Conservation (phyloP, 2,797 vertebrate genomes). For the Hylomyscus alleni region DNA sequence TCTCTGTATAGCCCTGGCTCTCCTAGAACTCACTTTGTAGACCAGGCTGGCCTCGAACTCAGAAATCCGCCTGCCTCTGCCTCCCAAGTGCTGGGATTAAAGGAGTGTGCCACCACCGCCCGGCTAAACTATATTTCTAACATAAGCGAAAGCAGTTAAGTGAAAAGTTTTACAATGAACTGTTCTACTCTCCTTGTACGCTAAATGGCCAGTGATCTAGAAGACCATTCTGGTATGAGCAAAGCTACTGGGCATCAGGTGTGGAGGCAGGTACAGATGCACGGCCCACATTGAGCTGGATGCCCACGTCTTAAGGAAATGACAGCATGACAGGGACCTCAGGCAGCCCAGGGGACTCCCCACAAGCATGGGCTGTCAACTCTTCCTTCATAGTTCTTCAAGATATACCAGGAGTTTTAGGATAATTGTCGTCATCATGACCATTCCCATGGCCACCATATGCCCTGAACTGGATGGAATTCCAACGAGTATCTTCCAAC, state of each 20-base stretch:
- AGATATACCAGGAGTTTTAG: neutral
- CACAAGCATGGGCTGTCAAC: neutral
- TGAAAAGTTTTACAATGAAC: constrained; percentile 23
- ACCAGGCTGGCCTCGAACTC: no score
- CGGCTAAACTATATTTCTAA: constrained; percentile 48
- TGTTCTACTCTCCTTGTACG: neutral
- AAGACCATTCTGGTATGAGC: neutral
- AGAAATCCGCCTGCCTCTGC: no score
- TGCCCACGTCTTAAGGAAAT: neutral
- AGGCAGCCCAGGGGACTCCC: neutral
- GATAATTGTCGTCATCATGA: neutral
- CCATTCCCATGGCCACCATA: neutral
- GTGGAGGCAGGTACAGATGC: neutral
- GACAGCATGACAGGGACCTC: neutral
- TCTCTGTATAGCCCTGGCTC: no score
- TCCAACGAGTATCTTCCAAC: neutral
- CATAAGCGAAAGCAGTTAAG: constrained; percentile 18
- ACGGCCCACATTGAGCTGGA: neutral
- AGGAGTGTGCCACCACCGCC: no score
- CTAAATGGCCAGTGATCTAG: constrained; percentile 30
- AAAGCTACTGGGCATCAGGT: neutral
- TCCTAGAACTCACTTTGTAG: no score
- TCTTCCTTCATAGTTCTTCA: neutral
- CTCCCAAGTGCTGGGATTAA: no score
- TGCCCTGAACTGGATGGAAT: neutral